Conservation (phyloP, 2,797 vertebrate species). For the Acestrorhynchus altus region DNA sequence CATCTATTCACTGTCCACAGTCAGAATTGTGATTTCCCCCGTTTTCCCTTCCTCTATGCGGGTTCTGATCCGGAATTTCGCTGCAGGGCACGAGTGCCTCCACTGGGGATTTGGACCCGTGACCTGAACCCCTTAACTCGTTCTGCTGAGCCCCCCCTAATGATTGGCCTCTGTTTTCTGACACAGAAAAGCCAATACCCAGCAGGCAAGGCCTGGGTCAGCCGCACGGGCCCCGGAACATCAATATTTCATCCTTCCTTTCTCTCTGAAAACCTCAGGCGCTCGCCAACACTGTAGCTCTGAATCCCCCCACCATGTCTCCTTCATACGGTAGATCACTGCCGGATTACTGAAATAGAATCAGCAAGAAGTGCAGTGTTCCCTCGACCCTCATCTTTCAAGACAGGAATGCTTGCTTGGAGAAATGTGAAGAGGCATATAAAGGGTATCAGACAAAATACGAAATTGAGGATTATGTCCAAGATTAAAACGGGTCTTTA, state of each 20-base stretch:
- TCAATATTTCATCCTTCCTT: slow-evolving; percentile 63
- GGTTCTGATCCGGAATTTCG: slow-evolving; percentile 36
- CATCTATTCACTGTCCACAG: background rate
- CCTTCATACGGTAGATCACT: slow-evolving; percentile 21
- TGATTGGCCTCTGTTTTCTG: slow-evolving; percentile 64
- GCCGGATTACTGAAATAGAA: slow-evolving; percentile 26
- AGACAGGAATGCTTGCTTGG: background rate
- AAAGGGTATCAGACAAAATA: slow-evolving; percentile 1
- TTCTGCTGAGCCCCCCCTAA: slow-evolving; percentile 54
- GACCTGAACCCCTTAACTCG: slow-evolving; percentile 54
- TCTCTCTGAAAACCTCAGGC: slow-evolving; percentile 50
- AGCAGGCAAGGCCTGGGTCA: slow-evolving; percentile 57
- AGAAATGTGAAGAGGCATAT: background rate
- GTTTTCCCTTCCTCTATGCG: background rate
- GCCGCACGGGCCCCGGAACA: slow-evolving; percentile 50
- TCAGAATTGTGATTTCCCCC: slow-evolving; percentile 1
- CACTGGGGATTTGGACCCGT: slow-evolving; percentile 42
- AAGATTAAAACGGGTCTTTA: background rate
- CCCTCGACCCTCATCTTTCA: slow-evolving; percentile 4
- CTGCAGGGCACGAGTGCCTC: slow-evolving; percentile 42
- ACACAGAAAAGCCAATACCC: slow-evolving; percentile 64
- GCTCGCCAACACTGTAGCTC: slow-evolving; percentile 25
- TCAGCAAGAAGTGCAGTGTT: slow-evolving; percentile 12
- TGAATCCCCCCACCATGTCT: slow-evolving; percentile 24
- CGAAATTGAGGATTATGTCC: background rate